phyloP scores from a whole-genome alignment of 1,140 invertebrate genomes.

The Himalopsyche phryganea region DNA sequence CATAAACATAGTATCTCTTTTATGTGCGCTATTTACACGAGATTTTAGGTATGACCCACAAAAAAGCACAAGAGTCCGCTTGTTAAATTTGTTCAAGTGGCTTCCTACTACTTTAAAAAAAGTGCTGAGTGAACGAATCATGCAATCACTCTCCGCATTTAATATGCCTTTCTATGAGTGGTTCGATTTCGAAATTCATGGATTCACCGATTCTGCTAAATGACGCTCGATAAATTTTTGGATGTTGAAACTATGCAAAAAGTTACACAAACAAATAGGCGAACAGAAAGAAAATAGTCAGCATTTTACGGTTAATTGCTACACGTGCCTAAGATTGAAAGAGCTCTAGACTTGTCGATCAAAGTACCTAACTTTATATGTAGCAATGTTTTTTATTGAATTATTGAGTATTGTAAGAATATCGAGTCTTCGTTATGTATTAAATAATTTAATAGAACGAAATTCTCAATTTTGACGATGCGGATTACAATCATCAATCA shows the following conservation, averaged over 20 bases:
- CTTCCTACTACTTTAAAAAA: slow-evolving; percentile 6
- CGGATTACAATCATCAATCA: no score
- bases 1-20: slow-evolving; percentile 31
- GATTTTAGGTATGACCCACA: slow-evolving; percentile 15
- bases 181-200: background rate
- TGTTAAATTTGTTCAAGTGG: slow-evolving; percentile 3
- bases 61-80: slow-evolving; percentile 17
- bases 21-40: slow-evolving; percentile 30
- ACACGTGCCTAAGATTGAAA: no score
- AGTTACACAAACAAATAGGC: background rate
- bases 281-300: background rate
- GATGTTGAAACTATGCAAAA: background rate
- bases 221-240: no score
- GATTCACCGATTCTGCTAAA: background rate
- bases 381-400: no score
- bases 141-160: slow-evolving; percentile 16
- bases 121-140: slow-evolving; percentile 9
- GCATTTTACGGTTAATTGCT: no score
- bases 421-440: no score
- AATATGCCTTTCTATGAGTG: background rate
- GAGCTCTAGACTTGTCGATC: no score
- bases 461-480: no score
- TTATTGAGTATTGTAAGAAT: no score
- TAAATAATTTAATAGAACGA: no score
- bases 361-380: no score